Percentiles rank a stretch among this genome's conserved stretches.
These are phyloP conservation scores for Epinephelus awoara DNA, from an alignment of 2,797 vertebrate species.

Conservation along the genomic window DNA sequence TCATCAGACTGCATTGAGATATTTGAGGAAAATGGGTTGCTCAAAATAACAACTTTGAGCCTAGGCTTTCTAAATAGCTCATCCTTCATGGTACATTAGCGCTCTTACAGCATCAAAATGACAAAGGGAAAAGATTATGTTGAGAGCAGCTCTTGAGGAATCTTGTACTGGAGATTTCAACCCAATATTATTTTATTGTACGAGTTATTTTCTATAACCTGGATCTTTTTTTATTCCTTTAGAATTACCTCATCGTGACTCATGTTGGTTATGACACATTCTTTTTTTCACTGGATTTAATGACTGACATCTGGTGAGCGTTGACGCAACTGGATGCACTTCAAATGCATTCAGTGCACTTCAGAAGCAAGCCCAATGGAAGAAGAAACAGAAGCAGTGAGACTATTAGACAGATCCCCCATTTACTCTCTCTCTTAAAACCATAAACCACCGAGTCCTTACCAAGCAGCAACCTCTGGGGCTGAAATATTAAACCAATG, in stretches of 20 bases:
- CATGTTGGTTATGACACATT: not conserved
- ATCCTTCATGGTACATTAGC: conserved; percentile 53
- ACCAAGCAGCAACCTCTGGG: too few relatives aligned
- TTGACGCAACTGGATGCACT: not conserved
- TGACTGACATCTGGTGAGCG: not conserved
- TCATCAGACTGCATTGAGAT: not conserved
- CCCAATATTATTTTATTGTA: not conserved
- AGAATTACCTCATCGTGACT: not conserved
- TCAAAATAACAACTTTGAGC: conserved; percentile 13
- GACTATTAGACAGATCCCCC: not conserved
- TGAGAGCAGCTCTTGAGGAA: not conserved
- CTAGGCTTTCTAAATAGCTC: conserved; percentile 38
- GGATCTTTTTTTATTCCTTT: not conserved
- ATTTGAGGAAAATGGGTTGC: not conserved
- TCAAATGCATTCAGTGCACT: too few relatives aligned
- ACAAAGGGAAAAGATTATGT: conserved; percentile 41
- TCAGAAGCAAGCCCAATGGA: not conserved
- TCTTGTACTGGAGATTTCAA: not conserved
- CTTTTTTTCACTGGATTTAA: conserved; percentile 1
- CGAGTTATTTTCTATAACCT: not conserved
- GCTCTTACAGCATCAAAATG: conserved; percentile 38
- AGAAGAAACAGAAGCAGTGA: not conserved
- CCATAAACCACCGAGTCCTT: too few relatives aligned
- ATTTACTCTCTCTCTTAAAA: not conserved
- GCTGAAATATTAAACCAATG: too few relatives aligned